Base-by-base conservation (phyloP, 53 echinoderm and acorn worm species). In the Pentamera pediparva region DNA sequence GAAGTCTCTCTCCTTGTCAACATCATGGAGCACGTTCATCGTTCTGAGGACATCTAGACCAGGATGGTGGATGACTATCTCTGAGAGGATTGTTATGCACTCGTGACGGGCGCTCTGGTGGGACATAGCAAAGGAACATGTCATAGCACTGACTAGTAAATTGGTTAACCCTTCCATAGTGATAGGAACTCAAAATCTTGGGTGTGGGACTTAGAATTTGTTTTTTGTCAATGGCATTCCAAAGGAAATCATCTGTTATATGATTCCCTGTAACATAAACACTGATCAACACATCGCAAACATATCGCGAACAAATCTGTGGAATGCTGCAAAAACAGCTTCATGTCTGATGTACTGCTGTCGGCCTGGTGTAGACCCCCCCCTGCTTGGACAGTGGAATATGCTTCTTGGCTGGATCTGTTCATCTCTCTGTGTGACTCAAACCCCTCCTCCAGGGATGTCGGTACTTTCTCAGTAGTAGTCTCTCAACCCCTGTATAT, bases 1-100 rank as follows among this genome's bases (percentile, higher is more conserved):
- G 88, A 91, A 96, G 63, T 96, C 96, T 24, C n/a, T 79, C 61
- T 96, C 96, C 10, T 88, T 75, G 35, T 96, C 90, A 1, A 62
- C 56, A 58, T 96, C 88, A 3, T 73, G 79, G 8, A 96, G 88
- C 1, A 82, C 74, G 1, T 57, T 59, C 75, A 96, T 81, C 9
- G 77, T 75, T 17, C 53, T 63, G 67, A 96, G 91, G 31, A 70
- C 69, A 7, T 87, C 85, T 17, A 91, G 87, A 39, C 78, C 67
- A 1, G 90, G 88, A 75, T 87, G 88, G 5, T 71, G 62, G 35
- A 59, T 58, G 35, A 96, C 86, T 6, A 91, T 76, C 35, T 83
- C 82, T 20, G 88, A 79, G 5, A 96, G 76, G 11, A 96, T 55
- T 17, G 60, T 69, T 4, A 88, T 79, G 53, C 74, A 70, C 70